These are phyloP conservation scores for Chaetodon trifasciatus DNA, from an alignment of 2,797 vertebrate species.

Conservation along the genomic window DNA sequence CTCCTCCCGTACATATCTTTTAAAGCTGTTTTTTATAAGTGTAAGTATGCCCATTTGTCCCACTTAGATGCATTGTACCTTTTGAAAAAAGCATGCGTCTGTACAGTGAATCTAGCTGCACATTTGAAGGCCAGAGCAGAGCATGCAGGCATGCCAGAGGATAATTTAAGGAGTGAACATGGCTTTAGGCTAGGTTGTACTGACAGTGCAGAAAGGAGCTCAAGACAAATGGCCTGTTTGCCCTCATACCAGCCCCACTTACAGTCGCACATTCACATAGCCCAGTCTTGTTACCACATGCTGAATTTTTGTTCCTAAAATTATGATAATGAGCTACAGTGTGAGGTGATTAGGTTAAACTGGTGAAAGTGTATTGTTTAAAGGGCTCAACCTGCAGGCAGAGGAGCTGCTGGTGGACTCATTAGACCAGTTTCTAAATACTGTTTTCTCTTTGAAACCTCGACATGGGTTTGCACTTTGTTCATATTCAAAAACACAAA, in stretches of 20 bases:
- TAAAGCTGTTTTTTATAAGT: constrained; percentile 95
- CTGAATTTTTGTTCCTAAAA: background rate
- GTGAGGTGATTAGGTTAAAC: background rate
- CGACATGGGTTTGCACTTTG: background rate
- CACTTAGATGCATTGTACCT: background rate
- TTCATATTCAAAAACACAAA: background rate
- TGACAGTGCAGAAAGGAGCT: background rate
- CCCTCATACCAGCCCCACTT: constrained; percentile 5
- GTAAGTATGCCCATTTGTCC: constrained; percentile 83
- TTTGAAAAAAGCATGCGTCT: background rate
- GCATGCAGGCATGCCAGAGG: constrained; percentile 2
- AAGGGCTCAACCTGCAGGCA: background rate
- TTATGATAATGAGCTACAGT: background rate
- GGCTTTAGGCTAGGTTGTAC: constrained; percentile 9
- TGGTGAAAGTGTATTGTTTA: background rate
- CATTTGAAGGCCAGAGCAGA: background rate
- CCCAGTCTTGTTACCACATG: constrained; percentile 7
- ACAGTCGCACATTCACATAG: background rate
- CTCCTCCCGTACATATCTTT: constrained; percentile 91
- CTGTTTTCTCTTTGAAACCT: background rate
- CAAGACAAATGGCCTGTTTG: background rate
- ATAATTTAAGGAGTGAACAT: background rate
- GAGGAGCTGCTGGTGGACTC: background rate
- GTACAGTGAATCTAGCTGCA: background rate
- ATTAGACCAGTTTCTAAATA: background rate